Conservation (phyloP, 2,888 invertebrate species). For the Macaria liturata region DNA sequence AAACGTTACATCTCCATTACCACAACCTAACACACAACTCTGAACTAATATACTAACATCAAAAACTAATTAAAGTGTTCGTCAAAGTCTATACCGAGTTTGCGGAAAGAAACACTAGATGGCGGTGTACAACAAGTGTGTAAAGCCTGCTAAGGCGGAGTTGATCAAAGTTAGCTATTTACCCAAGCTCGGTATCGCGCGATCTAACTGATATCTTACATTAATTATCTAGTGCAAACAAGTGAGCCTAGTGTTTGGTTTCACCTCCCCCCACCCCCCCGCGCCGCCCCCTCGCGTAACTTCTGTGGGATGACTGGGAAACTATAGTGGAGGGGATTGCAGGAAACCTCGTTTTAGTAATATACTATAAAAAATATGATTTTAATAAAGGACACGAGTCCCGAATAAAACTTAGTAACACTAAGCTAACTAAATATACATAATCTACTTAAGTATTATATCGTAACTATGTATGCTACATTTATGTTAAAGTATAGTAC, state of each 20-base stretch:
- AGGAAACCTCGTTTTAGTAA: background rate
- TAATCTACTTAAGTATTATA: too few species aligned
- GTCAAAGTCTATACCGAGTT: background rate
- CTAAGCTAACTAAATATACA: too few species aligned
- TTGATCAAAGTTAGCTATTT: constrained; percentile 14
- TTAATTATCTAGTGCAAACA: constrained; percentile 62
- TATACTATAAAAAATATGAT: too few species aligned
- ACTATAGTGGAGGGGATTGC: background rate
- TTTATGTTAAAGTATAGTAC: too few species aligned
- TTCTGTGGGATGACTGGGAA: constrained; percentile 11
- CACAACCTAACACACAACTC: too few species aligned
- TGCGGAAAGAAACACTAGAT: constrained; percentile 2
- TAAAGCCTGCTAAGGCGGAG: constrained; percentile 1
- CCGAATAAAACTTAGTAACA: too few species aligned
- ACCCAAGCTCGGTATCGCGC: constrained; percentile 23
- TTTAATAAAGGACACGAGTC: too few species aligned
- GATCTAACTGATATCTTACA: constrained; percentile 37
- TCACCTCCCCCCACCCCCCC: constrained; percentile 15
- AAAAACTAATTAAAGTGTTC: too few species aligned
- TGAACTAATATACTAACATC: too few species aligned
- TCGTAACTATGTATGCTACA: too few species aligned
- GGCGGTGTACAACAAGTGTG: background rate
- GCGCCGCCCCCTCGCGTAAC: constrained; percentile 9
- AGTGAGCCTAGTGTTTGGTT: constrained; percentile 42
- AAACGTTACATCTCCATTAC: too few species aligned